A percentile compares a stretch with the other conserved stretches of the same genome.
Conservation (phyloP, 2,113 vertebrate genomes). For the Pomatorhinus ruficollis region DNA sequence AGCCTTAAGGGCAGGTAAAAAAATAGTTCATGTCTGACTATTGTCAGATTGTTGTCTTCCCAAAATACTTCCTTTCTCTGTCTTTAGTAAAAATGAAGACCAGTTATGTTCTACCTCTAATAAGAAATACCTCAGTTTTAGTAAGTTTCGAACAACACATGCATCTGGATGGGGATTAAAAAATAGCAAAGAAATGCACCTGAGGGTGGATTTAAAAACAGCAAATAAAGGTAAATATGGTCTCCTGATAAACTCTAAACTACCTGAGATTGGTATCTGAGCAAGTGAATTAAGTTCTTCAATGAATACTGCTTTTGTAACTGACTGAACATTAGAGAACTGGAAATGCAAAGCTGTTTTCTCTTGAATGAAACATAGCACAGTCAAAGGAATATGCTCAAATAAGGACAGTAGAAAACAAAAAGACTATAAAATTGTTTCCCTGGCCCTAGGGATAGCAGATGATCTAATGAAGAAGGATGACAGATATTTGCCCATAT, state of each 20-base stretch:
- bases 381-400: conserved; percentile 16
- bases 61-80: neutral
- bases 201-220: neutral
- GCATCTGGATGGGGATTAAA: neutral
- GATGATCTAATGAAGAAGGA: neutral
- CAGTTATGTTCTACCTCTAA: neutral
- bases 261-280: neutral
- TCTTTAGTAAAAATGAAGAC: neutral
- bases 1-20: neutral
- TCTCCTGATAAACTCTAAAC: neutral
- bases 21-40: neutral
- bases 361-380: neutral
- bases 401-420: conserved; percentile 46
- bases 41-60: neutral
- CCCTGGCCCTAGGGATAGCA: neutral
- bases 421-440: conserved; percentile 12
- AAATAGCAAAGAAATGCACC: neutral
- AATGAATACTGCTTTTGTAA: neutral
- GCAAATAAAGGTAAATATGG: neutral
- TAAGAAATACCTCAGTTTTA: neutral
- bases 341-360: neutral
- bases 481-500: conserved; percentile 30
- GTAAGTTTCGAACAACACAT: neutral
- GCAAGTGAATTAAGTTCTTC: neutral
- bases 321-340: neutral